Percentiles rank a stretch among this genome's conserved stretches.
Conservation (phyloP, 1,140 invertebrate genomes). For the Berghia stephanieae region DNA sequence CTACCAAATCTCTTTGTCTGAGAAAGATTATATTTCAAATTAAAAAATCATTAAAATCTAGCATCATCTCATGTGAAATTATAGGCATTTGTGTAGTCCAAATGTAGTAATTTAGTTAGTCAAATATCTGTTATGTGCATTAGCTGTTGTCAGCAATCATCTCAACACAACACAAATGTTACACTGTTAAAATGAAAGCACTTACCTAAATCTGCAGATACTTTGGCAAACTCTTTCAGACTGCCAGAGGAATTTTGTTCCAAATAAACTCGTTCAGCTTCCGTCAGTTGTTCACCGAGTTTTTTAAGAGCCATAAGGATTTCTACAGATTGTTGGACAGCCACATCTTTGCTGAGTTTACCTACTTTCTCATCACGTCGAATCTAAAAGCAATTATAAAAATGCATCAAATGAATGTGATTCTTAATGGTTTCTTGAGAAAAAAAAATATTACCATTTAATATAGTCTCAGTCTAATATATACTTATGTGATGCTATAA, state of each 20-base stretch:
- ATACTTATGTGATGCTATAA: too few species aligned
- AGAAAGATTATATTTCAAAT: not conserved
- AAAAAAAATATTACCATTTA: not conserved
- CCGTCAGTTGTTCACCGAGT: constrained; percentile 73
- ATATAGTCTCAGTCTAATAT: not conserved
- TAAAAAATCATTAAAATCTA: not conserved
- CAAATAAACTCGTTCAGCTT: constrained; percentile 73
- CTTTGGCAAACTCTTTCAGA: constrained; percentile 71
- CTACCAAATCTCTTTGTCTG: too few species aligned
- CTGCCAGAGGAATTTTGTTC: constrained; percentile 69
- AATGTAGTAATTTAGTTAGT: not conserved
- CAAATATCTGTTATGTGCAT: not conserved
- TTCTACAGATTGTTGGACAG: constrained; percentile 71
- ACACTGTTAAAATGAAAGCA: not conserved
- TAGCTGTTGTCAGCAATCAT: not conserved
- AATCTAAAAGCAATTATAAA: too few species aligned
- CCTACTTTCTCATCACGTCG: constrained; percentile 68
- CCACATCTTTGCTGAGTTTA: constrained; percentile 64
- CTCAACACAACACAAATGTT: not conserved
- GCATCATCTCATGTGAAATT: not conserved
- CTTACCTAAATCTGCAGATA: constrained; percentile 68
- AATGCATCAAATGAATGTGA: too few species aligned
- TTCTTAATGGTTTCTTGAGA: too few species aligned
- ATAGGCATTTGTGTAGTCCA: not conserved
- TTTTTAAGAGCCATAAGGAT: constrained; percentile 77